Evolutionary conservation across 2,797 vertebrate genomes (phyloP).

Genomic region (Danio albolineatus): DNA sequence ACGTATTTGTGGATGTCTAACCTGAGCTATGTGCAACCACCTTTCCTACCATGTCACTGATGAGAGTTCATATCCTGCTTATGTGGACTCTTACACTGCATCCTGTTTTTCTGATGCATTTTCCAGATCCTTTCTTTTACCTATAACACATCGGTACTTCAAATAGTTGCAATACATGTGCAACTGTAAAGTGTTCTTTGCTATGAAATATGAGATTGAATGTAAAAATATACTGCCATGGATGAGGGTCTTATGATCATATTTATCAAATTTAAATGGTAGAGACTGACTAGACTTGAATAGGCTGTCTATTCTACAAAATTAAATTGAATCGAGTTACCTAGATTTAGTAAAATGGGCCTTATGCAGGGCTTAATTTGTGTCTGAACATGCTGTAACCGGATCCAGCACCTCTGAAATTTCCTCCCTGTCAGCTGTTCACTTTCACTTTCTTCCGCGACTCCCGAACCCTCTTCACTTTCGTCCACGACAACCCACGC

Average conservation of each 20-base stretch:
- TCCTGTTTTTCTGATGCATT: slow-evolving; percentile 73
- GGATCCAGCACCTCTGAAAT: no score
- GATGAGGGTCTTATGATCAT: background rate
- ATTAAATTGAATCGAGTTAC: background rate
- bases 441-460: no score
- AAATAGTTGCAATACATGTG: background rate
- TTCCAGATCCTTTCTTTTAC: slow-evolving; percentile 50
- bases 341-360: background rate
- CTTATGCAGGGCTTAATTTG: no score
- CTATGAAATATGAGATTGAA: background rate
- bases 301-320: background rate
- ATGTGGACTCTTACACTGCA: slow-evolving; percentile 53
- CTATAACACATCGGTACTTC: background rate
- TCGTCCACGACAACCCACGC: no score
- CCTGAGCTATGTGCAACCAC: slow-evolving; percentile 56
- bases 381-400: no score
- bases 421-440: no score
- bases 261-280: background rate
- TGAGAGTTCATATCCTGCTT: slow-evolving; percentile 49
- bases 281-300: background rate
- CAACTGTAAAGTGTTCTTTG: slow-evolving; percentile 2
- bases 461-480: no score
- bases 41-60: slow-evolving; percentile 68
- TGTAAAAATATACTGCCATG: background rate
- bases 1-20: slow-evolving; percentile 61